Evolutionary conservation across 2,113 vertebrate genomes (phyloP).

Genomic region (Danio rerio): GRCz12tu NC_133184.1:15275501-15276000

Average conservation of each 20-base stretch:
- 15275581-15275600: not conserved
- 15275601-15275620: not conserved
- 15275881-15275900: slow-evolving; percentile 3
- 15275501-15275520: not conserved
- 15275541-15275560: not conserved
- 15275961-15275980: slow-evolving; percentile 2
- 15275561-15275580: not conserved
- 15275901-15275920: not conserved
- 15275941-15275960: not conserved
- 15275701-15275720: slow-evolving; percentile 53
- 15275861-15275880: slow-evolving; percentile 33
- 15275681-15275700: slow-evolving; percentile 51
- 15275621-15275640: slow-evolving; percentile 32
- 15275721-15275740: slow-evolving; percentile 33
- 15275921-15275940: not conserved
- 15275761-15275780: slow-evolving; percentile 31
- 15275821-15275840: slow-evolving; percentile 31
- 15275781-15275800: slow-evolving; percentile 52
- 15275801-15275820: slow-evolving; percentile 41
- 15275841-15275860: slow-evolving; percentile 53
- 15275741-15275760: slow-evolving; percentile 43
- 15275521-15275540: slow-evolving; percentile 10
- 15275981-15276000: slow-evolving; percentile 42
- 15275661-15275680: slow-evolving; percentile 44
- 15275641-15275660: slow-evolving; percentile 25